Percentiles rank a stretch among this genome's conserved stretches.
Conservation (phyloP, 2,888 invertebrate species). For the Noctua janthe region DNA sequence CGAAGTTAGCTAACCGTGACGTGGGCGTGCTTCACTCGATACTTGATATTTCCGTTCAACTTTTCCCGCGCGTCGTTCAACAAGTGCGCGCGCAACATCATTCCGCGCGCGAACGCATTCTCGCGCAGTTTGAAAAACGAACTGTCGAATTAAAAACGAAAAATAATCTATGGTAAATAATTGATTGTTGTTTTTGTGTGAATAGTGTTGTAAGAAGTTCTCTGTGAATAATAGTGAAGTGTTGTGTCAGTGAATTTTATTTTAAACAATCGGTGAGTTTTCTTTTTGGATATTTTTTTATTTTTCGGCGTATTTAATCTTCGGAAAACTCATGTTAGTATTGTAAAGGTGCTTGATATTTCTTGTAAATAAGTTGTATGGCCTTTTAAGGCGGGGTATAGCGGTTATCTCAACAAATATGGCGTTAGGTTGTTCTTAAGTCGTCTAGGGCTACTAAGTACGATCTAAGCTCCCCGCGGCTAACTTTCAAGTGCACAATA, state of each 20-base stretch:
- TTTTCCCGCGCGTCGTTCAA: conserved; percentile 80
- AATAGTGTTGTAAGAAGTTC: conserved; percentile 72
- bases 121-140: conserved; percentile 72
- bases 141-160: conserved; percentile 74
- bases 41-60: conserved; percentile 77
- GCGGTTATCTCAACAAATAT: conserved; percentile 69
- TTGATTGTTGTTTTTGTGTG: conserved; percentile 67
- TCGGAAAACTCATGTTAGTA: conserved; percentile 34
- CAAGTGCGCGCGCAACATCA: conserved; percentile 81
- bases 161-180: conserved; percentile 58
- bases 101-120: conserved; percentile 85
- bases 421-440: conserved; percentile 57
- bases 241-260: conserved; percentile 61
- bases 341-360: conserved; percentile 53
- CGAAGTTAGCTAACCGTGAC: conserved; percentile 52
- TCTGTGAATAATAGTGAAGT: conserved; percentile 70
- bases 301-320: conserved; percentile 27
- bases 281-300: not conserved
- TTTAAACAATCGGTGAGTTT: conserved; percentile 57
- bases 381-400: conserved; percentile 61
- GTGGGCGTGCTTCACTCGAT: conserved; percentile 63
- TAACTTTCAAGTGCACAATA: conserved; percentile 64
- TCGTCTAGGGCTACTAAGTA: conserved; percentile 44
- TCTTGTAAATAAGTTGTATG: conserved; percentile 56
- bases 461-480: conserved; percentile 60